Conservation (phyloP, 2,888 invertebrate species). For the Macrosiphum euphorbiae region DNA sequence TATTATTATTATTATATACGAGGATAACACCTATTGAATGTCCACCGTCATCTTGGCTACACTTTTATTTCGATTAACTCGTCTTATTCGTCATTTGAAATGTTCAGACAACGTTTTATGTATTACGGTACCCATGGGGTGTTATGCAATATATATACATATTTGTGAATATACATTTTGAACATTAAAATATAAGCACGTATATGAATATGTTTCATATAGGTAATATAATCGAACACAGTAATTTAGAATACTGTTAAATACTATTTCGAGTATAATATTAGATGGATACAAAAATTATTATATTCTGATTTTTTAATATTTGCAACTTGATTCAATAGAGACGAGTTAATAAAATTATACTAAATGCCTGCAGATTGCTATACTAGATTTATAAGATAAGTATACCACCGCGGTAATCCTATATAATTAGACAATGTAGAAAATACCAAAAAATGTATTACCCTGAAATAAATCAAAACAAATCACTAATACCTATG, state of each 20-base stretch:
- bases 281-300: not conserved
- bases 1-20: slow-evolving; percentile 19
- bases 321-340: not conserved
- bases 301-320: not conserved
- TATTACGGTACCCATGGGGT: not conserved
- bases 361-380: not conserved
- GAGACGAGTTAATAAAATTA: not conserved
- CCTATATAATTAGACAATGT: not conserved
- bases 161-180: not conserved
- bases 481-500: not conserved
- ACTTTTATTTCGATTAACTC: slow-evolving; percentile 37
- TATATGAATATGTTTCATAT: not conserved
- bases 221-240: not conserved
- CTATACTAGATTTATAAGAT: not conserved
- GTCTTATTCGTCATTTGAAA: not conserved
- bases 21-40: slow-evolving; percentile 50
- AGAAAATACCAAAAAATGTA: not conserved
- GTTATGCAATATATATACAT: not conserved
- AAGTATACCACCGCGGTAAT: not conserved
- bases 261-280: not conserved
- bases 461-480: not conserved
- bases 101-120: not conserved
- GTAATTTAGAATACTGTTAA: not conserved
- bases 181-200: not conserved
- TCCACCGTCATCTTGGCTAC: not conserved